Evolutionary conservation across 1,140 invertebrate species (phyloP), one percentile per base, ranked within the genome.

Genomic region (Dendrolimus kikuchii): DNA sequence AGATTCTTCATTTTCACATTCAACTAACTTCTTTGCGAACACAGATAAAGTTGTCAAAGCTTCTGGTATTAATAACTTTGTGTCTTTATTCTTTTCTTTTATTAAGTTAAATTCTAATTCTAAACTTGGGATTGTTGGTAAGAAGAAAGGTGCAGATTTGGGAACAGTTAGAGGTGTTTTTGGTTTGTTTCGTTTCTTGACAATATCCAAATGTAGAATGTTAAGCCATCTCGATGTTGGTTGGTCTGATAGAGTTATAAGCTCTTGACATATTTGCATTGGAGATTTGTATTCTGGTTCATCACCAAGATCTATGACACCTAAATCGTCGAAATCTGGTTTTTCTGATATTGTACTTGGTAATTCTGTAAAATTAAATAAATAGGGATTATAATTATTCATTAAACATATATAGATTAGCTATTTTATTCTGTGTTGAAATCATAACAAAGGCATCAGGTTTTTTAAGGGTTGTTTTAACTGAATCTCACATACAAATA

Each of bases 181-280:
- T 0, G 97, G 97, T 77, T 98, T 99, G 81, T 99, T 99, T 59
- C 95, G 89, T 60, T 92, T 92, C 77, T 95, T 97, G 2, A 99
- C 95, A 2, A 95, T 84, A 69, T 99, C 97, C 45, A 99, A 88
- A 80, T 97, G 92, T 0, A 99, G 87, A 4, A 99, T 82, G 88
- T 98, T 98, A 49, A 96, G 92, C 98, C 98, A 99, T 71, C 95
- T 91, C 0, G 96, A 97, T 23, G 92, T 91, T 0, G 97, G 91
- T 44, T 98, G 82, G 2, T 92, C 89, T 0, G 97, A 98, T 58
- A 99, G 86, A 0, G 96, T 98, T 7, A 99, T 91, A 1, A 99
- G 86, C 64, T 97, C 92, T 38, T 91, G 76, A 42, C 90, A 90
- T 43, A 99, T 91, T 88, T 98, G 96, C 65, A 93, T 91, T 0